A percentile compares a stretch with the other conserved stretches of the same genome.
Conservation (phyloP, 2,113 vertebrate genomes). For the Planiliza haematocheilus region DNA sequence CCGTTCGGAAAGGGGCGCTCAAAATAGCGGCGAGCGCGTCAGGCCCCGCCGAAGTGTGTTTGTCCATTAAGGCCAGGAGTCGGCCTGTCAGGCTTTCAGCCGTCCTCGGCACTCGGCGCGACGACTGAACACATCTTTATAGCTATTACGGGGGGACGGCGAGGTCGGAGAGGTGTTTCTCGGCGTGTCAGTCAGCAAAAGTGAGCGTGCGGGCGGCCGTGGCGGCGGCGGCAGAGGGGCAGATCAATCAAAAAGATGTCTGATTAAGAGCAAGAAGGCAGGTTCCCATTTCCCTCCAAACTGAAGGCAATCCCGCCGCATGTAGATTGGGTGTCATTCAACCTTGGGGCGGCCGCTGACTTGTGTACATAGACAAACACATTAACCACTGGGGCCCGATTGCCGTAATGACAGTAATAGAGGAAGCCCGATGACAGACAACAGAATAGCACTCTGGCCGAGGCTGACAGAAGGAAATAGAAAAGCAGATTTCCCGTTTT, state of each 20-base stretch:
- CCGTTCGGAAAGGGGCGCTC: slow-evolving; percentile 11
- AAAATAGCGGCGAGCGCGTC: slow-evolving; percentile 26
- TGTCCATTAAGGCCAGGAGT: slow-evolving; percentile 54
- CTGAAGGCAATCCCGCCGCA: slow-evolving; percentile 64
- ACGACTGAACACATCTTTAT: slow-evolving; percentile 57
- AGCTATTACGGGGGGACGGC: slow-evolving; percentile 38
- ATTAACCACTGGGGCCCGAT: slow-evolving; percentile 71
- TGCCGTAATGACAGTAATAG: slow-evolving; percentile 82
- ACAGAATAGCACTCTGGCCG: slow-evolving; percentile 71
- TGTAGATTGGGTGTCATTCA: slow-evolving; percentile 86
- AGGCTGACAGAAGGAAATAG: slow-evolving; percentile 81
- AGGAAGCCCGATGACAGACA: slow-evolving; percentile 69
- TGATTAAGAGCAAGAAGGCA: slow-evolving; percentile 72
- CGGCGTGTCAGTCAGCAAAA: slow-evolving; percentile 54
- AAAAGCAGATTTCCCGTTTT: slow-evolving; percentile 61
- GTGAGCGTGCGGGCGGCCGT: slow-evolving; percentile 15
- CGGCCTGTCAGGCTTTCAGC: slow-evolving; percentile 51
- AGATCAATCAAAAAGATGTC: slow-evolving; percentile 77
- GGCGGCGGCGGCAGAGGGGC: slow-evolving; percentile 33
- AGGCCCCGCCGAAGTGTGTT: slow-evolving; percentile 15
- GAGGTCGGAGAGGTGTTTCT: slow-evolving; percentile 53
- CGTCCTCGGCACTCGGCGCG: slow-evolving; percentile 7
- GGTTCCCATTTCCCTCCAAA: slow-evolving; percentile 66
- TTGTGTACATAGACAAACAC: slow-evolving; percentile 80
- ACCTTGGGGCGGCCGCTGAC: slow-evolving; percentile 14